Percentiles rank a stretch among this genome's conserved stretches.
phyloP scores from a whole-genome alignment of 1,140 invertebrate species.

The Drosophila arizonae region DNA sequence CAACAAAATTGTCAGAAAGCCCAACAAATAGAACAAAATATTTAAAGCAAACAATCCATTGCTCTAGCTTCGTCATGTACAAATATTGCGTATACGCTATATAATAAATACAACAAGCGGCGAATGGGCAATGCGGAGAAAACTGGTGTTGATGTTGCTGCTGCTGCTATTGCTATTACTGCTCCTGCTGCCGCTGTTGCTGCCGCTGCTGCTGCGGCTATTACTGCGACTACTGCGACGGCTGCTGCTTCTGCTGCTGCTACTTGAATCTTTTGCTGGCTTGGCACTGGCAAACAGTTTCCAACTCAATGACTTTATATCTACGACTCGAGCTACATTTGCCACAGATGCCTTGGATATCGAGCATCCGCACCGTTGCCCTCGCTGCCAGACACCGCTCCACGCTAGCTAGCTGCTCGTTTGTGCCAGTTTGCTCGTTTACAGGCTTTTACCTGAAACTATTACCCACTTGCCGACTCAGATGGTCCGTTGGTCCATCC shows the following conservation, averaged over 20 bases:
- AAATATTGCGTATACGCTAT: conserved; percentile 74
- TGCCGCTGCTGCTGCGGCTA: not conserved
- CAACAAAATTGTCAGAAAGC: not conserved
- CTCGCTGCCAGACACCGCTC: not conserved
- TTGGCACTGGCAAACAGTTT: conserved; percentile 72
- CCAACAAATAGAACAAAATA: conserved; percentile 20
- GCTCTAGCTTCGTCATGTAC: conserved; percentile 24
- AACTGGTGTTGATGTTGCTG: conserved; percentile 11
- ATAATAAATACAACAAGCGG: conserved; percentile 66
- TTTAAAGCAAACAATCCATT: conserved; percentile 42
- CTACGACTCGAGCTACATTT: conserved; percentile 64
- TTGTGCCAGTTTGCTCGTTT: conserved; percentile 78
- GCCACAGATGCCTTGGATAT: conserved; percentile 70
- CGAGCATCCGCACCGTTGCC: conserved; percentile 49
- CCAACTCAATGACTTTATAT: conserved; percentile 75
- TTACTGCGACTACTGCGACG: conserved; percentile 15
- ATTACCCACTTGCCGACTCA: conserved; percentile 70
- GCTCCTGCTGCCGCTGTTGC: conserved; percentile 15
- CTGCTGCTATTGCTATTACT: not conserved
- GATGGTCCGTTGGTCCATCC: conserved; percentile 26
- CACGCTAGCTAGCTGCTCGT: conserved; percentile 56
- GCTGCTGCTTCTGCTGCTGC: conserved; percentile 17
- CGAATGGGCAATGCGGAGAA: conserved; percentile 30
- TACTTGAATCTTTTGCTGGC: conserved; percentile 57
- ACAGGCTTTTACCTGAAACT: conserved; percentile 80